phyloP scores from a whole-genome alignment of 2,113 vertebrate genomes.

The Tetrax tetrax region DNA sequence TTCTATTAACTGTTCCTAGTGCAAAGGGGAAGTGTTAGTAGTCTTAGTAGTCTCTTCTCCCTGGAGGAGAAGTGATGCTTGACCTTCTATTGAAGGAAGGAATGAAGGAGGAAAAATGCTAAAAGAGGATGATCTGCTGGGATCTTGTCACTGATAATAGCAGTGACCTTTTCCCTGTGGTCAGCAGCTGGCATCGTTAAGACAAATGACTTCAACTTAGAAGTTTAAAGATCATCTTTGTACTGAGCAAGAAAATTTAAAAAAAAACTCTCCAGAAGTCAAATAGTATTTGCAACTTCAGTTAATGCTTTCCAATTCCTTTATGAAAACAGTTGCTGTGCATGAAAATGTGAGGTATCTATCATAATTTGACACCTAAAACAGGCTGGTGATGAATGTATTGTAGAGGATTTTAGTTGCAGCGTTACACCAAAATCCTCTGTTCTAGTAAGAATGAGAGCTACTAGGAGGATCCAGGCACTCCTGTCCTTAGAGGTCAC shows the following conservation, averaged over 20 bases:
- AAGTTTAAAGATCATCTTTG: slow-evolving; percentile 18
- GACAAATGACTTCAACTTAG: slow-evolving; percentile 37
- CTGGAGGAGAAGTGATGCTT: background rate
- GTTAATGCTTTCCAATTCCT: background rate
- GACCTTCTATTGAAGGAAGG: slow-evolving; percentile 34
- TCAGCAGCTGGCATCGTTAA: slow-evolving; percentile 48
- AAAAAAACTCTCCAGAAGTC: background rate
- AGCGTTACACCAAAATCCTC: background rate
- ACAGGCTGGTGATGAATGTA: background rate
- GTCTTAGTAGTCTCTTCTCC: slow-evolving; percentile 17
- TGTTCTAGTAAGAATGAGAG: background rate
- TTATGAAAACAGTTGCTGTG: background rate
- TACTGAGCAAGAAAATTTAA: background rate
- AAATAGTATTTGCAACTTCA: background rate
- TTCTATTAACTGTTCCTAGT: slow-evolving; percentile 23
- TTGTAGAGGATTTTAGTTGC: background rate
- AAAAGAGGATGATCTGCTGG: slow-evolving; percentile 17
- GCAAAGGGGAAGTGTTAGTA: slow-evolving; percentile 45
- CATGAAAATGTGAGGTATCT: background rate
- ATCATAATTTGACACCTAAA: background rate
- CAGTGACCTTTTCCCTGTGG: slow-evolving; percentile 53
- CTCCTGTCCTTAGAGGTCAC: background rate
- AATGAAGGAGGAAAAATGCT: slow-evolving; percentile 12
- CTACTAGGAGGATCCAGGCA: background rate
- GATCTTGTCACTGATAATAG: slow-evolving; percentile 1